Evolutionary conservation across 2,797 vertebrate genomes (phyloP).

Genomic region (Myoxocephalus aenaeus): DNA sequence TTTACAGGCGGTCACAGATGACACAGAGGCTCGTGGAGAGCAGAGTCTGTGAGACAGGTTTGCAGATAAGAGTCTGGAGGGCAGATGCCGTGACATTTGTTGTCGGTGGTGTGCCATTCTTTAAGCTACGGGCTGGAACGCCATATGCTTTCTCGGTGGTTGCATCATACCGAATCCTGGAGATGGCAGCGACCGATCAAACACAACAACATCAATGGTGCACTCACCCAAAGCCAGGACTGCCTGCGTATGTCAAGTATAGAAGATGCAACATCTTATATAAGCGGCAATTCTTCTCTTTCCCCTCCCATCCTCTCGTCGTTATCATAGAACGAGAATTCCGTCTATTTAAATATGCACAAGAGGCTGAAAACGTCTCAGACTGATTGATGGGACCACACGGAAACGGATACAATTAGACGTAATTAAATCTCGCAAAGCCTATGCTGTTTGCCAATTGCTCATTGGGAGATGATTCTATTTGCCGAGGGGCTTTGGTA

Average conservation of each 20-base stretch:
- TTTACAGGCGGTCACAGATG: constrained; percentile 53
- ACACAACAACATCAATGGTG: constrained; percentile 66
- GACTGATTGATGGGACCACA: constrained; percentile 70
- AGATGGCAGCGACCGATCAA: constrained; percentile 70
- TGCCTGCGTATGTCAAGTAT: constrained; percentile 54
- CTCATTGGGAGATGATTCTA: constrained; percentile 61
- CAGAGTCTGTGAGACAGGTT: constrained; percentile 48
- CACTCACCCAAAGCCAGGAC: constrained; percentile 36
- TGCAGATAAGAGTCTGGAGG: constrained; percentile 61
- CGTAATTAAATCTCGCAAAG: constrained; percentile 74
- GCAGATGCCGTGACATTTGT: constrained; percentile 63
- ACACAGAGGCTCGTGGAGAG: constrained; percentile 38
- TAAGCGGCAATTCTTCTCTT: constrained; percentile 41
- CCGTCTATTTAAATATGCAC: constrained; percentile 64
- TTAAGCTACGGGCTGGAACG: constrained; percentile 37
- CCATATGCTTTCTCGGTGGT: constrained; percentile 68
- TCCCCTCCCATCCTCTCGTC: constrained; percentile 42
- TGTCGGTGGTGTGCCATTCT: constrained; percentile 57
- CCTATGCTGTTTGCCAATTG: constrained; percentile 66
- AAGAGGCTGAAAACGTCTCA: constrained; percentile 58
- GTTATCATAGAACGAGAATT: constrained; percentile 67
- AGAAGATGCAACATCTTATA: constrained; percentile 51
- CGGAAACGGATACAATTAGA: constrained; percentile 72
- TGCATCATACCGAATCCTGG: constrained; percentile 75
- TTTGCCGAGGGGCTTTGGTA: constrained; percentile 70